phyloP scores from a whole-genome alignment of 2,797 vertebrate species.

The Chromobotia macracanthus region DNA sequence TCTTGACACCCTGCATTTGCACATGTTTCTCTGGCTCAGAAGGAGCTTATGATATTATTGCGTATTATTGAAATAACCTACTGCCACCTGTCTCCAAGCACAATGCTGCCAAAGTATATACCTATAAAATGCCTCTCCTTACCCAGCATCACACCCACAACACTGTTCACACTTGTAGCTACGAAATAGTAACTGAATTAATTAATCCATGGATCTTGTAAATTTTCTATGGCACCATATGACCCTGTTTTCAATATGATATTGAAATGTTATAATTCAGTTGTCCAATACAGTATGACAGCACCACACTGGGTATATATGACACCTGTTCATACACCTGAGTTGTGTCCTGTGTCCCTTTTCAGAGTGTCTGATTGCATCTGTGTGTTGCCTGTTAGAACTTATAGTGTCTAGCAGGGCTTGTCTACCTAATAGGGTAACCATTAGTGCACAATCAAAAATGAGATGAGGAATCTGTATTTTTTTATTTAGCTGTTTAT shows the following conservation, averaged over 20 bases:
- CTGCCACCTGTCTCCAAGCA: slow-evolving; percentile 90
- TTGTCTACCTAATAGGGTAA: no score
- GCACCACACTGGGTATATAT: slow-evolving; percentile 55
- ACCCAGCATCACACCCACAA: slow-evolving; percentile 74
- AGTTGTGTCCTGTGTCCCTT: no score
- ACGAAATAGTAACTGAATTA: slow-evolving; percentile 57
- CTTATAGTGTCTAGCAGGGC: no score
- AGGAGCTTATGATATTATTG: slow-evolving; percentile 90
- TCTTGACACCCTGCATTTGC: slow-evolving; percentile 48
- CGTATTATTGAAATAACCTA: slow-evolving; percentile 93
- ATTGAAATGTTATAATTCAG: background rate
- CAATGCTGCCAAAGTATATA: slow-evolving; percentile 83
- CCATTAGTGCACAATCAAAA: no score
- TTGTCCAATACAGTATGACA: background rate
- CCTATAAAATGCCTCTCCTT: slow-evolving; percentile 88
- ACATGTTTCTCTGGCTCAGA: slow-evolving; percentile 68
- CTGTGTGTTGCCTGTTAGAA: no score
- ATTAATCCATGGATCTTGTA: background rate
- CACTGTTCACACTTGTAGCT: slow-evolving; percentile 65
- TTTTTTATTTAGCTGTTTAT: no score
- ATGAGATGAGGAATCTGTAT: no score
- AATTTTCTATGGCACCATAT: background rate
- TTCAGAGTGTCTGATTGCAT: no score
- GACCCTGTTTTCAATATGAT: background rate
- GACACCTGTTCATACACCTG: slow-evolving; percentile 36